phyloP scores from a whole-genome alignment of 2,888 invertebrate genomes.

The Drosophila pseudotalamancana region DNA sequence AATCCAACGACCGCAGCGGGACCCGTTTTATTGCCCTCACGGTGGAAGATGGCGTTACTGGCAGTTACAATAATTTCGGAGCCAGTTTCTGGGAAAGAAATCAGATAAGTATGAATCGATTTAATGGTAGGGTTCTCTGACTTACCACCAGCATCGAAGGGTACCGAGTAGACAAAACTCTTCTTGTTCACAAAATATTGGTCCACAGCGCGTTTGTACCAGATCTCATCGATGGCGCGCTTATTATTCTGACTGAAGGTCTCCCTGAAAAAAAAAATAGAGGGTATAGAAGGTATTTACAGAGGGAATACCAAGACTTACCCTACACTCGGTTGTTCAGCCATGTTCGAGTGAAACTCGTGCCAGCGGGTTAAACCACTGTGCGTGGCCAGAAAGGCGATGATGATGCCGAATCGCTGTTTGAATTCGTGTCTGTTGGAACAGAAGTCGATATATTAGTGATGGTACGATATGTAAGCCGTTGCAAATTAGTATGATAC shows the following conservation, averaged over 20 bases:
- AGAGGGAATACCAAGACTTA: constrained; percentile 74
- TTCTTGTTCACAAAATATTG: constrained; percentile 91
- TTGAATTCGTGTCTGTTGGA: constrained; percentile 90
- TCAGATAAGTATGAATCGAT: background rate
- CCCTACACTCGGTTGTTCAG: constrained; percentile 83
- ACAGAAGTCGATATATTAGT: constrained; percentile 35
- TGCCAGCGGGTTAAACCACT: constrained; percentile 96
- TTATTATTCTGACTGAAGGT: constrained; percentile 90
- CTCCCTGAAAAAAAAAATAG: constrained; percentile 85
- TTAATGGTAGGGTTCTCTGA: background rate
- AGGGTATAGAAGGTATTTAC: background rate
- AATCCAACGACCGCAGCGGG: constrained; percentile 90
- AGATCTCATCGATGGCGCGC: constrained; percentile 93
- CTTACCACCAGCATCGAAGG: constrained; percentile 86
- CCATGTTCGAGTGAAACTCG: constrained; percentile 87
- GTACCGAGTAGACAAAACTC: constrained; percentile 93
- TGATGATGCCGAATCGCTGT: constrained; percentile 92
- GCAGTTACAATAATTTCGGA: constrained; percentile 91
- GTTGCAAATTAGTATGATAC: constrained; percentile 6
- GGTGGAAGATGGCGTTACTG: constrained; percentile 92
- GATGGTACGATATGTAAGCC: background rate
- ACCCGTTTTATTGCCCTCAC: constrained; percentile 86
- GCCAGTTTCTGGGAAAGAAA: constrained; percentile 66
- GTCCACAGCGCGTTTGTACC: constrained; percentile 95
- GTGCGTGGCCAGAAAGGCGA: constrained; percentile 95